These are phyloP conservation scores for Tenebrio molitor DNA, from an alignment of 1,140 invertebrate species.

Conservation along the genomic window DNA sequence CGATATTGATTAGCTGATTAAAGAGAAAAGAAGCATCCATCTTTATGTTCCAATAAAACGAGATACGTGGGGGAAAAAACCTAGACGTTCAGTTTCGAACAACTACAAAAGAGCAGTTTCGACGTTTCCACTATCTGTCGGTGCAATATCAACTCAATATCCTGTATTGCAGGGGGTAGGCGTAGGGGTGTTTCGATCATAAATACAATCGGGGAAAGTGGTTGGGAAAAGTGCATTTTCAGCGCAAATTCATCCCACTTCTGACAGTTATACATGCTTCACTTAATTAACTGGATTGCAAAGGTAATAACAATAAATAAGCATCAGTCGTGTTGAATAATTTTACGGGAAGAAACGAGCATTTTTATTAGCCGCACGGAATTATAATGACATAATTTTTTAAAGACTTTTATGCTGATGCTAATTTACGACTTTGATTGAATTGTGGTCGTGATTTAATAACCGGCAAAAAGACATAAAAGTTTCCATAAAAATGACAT, in stretches of 20 bases:
- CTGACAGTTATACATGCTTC: slow-evolving; percentile 13
- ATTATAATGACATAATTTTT: too few relatives aligned
- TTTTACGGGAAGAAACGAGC: neutral
- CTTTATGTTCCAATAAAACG: slow-evolving; percentile 13
- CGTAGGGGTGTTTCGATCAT: slow-evolving; percentile 16
- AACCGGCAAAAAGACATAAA: too few relatives aligned
- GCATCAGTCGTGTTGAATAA: neutral
- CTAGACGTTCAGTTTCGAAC: slow-evolving; percentile 29
- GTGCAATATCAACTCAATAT: slow-evolving; percentile 36
- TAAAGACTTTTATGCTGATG: too few relatives aligned
- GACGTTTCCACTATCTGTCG: slow-evolving; percentile 30
- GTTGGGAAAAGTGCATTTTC: slow-evolving; percentile 19
- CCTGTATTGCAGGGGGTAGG: slow-evolving; percentile 21
- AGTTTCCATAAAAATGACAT: too few relatives aligned
- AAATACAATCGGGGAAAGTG: slow-evolving; percentile 13
- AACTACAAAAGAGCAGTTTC: slow-evolving; percentile 32
- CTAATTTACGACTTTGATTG: too few relatives aligned
- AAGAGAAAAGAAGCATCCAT: slow-evolving; percentile 15
- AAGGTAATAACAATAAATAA: neutral
- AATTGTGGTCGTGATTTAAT: too few relatives aligned
- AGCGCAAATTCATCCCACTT: neutral
- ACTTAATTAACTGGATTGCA: neutral
- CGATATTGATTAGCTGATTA: slow-evolving; percentile 7
- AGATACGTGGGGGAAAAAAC: slow-evolving; percentile 5
- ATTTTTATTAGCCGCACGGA: too few relatives aligned